Evolutionary conservation across 2,113 vertebrate species (phyloP).

Genomic region (Cephalopterus ornatus): DNA sequence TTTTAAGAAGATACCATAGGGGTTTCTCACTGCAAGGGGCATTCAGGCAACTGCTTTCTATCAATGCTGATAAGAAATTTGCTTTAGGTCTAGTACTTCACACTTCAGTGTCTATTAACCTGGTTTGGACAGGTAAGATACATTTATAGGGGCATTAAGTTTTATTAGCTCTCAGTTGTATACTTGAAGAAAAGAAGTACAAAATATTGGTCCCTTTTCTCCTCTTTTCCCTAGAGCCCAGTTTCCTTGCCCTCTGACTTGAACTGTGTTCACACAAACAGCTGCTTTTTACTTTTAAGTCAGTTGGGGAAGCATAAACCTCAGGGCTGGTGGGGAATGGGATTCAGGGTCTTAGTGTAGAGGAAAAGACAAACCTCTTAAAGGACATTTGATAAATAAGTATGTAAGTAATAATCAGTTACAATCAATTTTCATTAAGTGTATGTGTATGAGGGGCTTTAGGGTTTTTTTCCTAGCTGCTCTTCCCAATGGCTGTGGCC

Average conservation of each 20-base stretch:
- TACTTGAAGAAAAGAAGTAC: neutral
- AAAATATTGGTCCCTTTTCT: neutral
- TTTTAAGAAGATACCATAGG: neutral
- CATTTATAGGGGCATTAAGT: neutral
- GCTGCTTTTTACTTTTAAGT: neutral
- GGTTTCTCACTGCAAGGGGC: neutral
- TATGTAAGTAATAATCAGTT: neutral
- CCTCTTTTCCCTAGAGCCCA: neutral
- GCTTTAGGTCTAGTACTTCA: neutral
- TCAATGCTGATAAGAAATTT: accelerated
- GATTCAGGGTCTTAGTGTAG: neutral
- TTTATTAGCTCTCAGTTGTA: neutral
- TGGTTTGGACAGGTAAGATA: neutral
- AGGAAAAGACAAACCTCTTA: neutral
- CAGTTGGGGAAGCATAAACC: neutral
- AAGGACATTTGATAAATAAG: neutral
- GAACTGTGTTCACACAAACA: neutral
- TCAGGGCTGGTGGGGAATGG: neutral
- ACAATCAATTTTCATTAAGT: neutral
- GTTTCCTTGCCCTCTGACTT: neutral
- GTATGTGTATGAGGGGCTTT: neutral
- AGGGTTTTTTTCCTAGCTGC: neutral
- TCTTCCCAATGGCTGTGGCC: neutral
- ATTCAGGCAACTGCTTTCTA: neutral
- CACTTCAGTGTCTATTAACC: neutral